Evolutionary conservation across 2,797 vertebrate genomes (phyloP), one percentile per base, ranked within the genome.

Genomic region (Pteropus rufus): DNA sequence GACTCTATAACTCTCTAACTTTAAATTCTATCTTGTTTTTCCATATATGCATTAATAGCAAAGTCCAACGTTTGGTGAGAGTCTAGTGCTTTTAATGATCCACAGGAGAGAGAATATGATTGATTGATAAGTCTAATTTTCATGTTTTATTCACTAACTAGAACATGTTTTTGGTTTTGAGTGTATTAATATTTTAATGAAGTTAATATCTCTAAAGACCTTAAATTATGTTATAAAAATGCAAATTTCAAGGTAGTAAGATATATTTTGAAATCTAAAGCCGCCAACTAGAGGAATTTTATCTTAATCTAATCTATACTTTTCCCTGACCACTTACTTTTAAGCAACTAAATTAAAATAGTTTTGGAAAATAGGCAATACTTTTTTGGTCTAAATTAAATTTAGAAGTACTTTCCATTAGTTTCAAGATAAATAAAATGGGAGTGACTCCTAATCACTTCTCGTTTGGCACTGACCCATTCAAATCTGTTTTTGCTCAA

Each of bases 241-340:
- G 7, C 0, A 79, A 39, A 87, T 72, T 41, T 72, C 81, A 10
- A 12, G 8, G 2, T 64, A 52, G 41, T 15, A 84, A 84, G 34
- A 83, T 85, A 62, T 49, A 44, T 44, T 92, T 91, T 95, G 19
- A 95, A 95, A 92, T 79, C 23, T 72, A 31, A 93, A 87, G 8
- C 10, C 6, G 65, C 4, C 36, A 70, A 58, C n/a, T 76, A 39
- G 6, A 80, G 12, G 3, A 89, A 39, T 80, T 93, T 94, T 79
- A 58, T 16, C 52, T 86, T 90, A 18, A 86, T 89, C 14, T 79
- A 52, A 82, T 29, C 15, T 81, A 36, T 46, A 75, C 0, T 44
- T 93, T 84, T 73, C 3, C 26, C 26, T 76, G 79, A 90, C 0
- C 2, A 91, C 31, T 89, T 93, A 73, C 23, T 54, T 91, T 54